A percentile compares a stretch with the other conserved stretches of the same genome.
Conservation (phyloP, 2,797 vertebrate genomes). For the Sebastes nivosus region DNA sequence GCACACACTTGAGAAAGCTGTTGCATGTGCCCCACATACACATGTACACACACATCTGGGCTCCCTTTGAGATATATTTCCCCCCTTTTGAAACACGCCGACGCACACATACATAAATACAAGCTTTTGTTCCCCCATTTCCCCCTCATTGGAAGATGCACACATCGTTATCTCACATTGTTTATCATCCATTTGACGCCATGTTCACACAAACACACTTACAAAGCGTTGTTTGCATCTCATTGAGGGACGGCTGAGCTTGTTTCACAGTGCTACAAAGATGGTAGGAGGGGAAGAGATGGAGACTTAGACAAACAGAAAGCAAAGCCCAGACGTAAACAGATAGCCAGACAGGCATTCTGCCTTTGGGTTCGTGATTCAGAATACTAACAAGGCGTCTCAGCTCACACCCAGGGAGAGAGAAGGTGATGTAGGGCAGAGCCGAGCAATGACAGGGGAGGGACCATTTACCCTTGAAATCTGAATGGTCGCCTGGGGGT, state of each 20-base stretch:
- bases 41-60: conserved; percentile 32
- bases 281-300: conserved; percentile 29
- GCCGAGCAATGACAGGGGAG: conserved; percentile 21
- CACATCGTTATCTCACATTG: conserved; percentile 61
- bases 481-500: conserved; percentile 24
- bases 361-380: conserved; percentile 61
- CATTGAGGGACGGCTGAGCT: conserved; percentile 56
- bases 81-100: conserved; percentile 13
- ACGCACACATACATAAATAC: conserved; percentile 6
- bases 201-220: conserved; percentile 58
- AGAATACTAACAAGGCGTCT: conserved; percentile 75
- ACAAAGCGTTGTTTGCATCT: conserved; percentile 71
- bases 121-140: conserved; percentile 25
- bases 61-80: conserved; percentile 18
- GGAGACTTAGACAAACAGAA: conserved; percentile 56
- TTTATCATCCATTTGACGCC: conserved; percentile 48
- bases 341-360: conserved; percentile 68
- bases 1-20: conserved; percentile 4
- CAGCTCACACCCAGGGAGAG: conserved; percentile 46
- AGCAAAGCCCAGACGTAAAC: conserved; percentile 61
- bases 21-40: conserved; percentile 15
- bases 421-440: conserved; percentile 53
- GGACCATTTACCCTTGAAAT: conserved; percentile 59
- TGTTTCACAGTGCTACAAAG: conserved; percentile 57
- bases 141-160: conserved; percentile 19